Base-by-base conservation (phyloP, 2,888 invertebrate species). In the Biston betularia region DNA sequence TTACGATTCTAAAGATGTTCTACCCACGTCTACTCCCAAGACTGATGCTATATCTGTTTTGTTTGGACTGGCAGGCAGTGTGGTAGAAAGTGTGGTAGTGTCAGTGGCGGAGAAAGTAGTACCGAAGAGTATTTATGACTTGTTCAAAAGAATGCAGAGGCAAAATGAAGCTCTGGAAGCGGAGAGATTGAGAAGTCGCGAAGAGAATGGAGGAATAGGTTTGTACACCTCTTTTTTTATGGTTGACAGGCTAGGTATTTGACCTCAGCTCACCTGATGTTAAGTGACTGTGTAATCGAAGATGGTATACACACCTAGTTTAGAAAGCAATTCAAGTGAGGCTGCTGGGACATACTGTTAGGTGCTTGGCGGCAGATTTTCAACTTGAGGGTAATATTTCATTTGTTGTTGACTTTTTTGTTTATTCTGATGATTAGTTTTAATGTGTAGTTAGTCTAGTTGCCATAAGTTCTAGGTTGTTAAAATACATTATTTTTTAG, bases 161-260 rank as follows among this genome's bases (percentile, higher is more conserved):
- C 94, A 94, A 73, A 93, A 80, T 62, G 92, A 93, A 69, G 90
- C 90, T 8, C 69, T 94, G 59, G 94, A 94, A 77, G 89, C 90
- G 0, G 91, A 94, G 72, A 87, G 86, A 44, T 74, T 94, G 49
- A 85, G 94, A 68, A 94, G 94, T 72, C 84, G 89, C 24, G 94
- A 94, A 73, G 94, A 94, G 70, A 94, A 94, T 77, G 94, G 94
- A 0, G 94, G 94, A 11, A 75, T 94, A 46, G 94, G 94, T 94
- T 77, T 75, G 85, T 78, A 42, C 63, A 8, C 8, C 15, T 58
- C 35, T 24, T 48, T 48, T 48, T 48, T 24, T 24, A 24, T 24
- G 3, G 10, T 48, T 33, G 24, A 38, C 24, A 11, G 2, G 10
- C 10, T 46, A 46, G 45, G 38, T 38, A n/a, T n/a, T n/a, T 8